Percentiles rank a stretch among this genome's conserved stretches.
Conservation (phyloP, 2,113 vertebrate genomes). For the Tenrec ecaudatus region DNA sequence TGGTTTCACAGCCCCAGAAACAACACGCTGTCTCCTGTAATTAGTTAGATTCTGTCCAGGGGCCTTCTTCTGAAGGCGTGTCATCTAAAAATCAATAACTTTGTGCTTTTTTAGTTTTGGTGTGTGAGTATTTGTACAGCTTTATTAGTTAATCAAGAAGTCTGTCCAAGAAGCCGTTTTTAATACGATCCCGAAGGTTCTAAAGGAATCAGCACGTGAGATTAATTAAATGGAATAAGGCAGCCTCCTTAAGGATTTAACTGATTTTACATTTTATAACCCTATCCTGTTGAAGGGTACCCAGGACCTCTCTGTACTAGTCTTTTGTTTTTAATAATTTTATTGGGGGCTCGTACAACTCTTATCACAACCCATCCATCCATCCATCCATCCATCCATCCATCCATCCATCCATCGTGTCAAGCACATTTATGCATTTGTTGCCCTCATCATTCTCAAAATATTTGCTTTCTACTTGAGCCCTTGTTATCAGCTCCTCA, state of each 20-base stretch:
- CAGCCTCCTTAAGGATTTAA: not conserved
- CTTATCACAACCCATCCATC: too few relatives aligned
- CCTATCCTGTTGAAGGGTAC: not conserved
- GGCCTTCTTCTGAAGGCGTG: not conserved
- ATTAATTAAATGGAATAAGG: constrained; percentile 42
- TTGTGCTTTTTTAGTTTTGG: not conserved
- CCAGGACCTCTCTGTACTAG: not conserved
- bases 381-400: too few relatives aligned
- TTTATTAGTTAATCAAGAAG: constrained; percentile 32
- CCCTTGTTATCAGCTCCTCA: too few relatives aligned
- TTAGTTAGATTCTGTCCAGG: not conserved
- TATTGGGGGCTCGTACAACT: too few relatives aligned
- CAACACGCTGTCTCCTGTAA: not conserved
- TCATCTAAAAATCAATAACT: not conserved
- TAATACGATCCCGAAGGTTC: not conserved
- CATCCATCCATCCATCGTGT: too few relatives aligned
- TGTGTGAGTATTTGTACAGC: not conserved
- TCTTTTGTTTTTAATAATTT: not conserved
- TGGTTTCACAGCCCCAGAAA: not conserved
- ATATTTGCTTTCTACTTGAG: too few relatives aligned
- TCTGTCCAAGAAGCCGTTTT: constrained; percentile 5
- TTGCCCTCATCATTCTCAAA: too few relatives aligned
- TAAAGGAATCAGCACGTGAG: constrained; percentile 47
- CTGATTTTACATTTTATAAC: not conserved
- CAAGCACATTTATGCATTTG: too few relatives aligned